These are phyloP conservation scores for Sebastes diploproa DNA, from an alignment of 2,797 vertebrate species.

Conservation along the genomic window DNA sequence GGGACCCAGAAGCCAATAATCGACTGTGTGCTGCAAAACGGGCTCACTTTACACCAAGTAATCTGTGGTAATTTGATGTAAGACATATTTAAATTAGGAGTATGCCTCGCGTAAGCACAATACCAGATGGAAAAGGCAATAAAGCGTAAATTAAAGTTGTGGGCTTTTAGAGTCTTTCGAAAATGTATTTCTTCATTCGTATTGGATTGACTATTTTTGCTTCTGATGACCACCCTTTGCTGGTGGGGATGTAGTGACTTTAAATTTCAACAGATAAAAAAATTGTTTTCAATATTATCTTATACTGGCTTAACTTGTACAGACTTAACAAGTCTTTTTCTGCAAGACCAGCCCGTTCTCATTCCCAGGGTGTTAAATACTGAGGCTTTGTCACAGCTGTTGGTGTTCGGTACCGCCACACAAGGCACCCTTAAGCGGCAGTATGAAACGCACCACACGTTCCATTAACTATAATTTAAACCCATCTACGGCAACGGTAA, in stretches of 20 bases:
- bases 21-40: not conserved
- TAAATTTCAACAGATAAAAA: not conserved
- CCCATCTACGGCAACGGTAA: no score
- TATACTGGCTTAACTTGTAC: not conserved
- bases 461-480: no score
- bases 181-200: not conserved
- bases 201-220: not conserved
- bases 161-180: not conserved
- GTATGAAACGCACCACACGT: no score
- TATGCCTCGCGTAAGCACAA: not conserved
- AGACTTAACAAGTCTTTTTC: not conserved
- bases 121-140: not conserved
- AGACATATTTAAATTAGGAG: not conserved
- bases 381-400: no score
- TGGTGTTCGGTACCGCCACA: no score
- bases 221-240: not conserved
- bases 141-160: not conserved
- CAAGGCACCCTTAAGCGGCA: no score
- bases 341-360: not conserved
- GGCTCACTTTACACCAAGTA: not conserved
- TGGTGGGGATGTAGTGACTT: not conserved
- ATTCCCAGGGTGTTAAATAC: no score
- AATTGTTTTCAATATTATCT: not conserved
- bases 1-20: not conserved
- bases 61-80: not conserved